Evolutionary conservation across 2,888 invertebrate genomes (phyloP).

Genomic region (Drosophila prostipennis): DNA sequence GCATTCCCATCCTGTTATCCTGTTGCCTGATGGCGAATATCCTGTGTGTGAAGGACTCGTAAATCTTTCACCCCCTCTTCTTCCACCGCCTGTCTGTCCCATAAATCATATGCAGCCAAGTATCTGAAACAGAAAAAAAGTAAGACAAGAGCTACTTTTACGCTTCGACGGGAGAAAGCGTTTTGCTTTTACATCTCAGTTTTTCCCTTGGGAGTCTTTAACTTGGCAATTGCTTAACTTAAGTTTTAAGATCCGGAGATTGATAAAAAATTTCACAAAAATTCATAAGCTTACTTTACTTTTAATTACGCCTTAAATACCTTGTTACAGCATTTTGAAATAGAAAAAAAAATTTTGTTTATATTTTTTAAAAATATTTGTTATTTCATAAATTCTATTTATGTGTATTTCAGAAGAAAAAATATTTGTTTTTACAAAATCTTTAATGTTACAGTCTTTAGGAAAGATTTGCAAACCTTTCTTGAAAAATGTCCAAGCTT

Average conservation of each 20-base stretch:
- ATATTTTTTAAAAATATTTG: too few relatives aligned
- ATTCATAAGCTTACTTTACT: too few relatives aligned
- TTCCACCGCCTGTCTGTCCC: constrained; percentile 54
- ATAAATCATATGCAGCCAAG: constrained; percentile 75
- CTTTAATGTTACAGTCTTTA: too few relatives aligned
- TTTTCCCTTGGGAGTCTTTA: constrained; percentile 11
- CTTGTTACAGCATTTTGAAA: too few relatives aligned
- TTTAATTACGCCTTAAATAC: too few relatives aligned
- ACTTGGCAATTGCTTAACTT: constrained; percentile 13
- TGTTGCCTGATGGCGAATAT: constrained; percentile 32
- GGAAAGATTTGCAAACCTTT: too few relatives aligned
- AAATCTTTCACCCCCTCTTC: constrained; percentile 58
- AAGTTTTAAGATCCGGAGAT: neutral
- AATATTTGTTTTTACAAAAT: too few relatives aligned
- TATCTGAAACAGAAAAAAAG: constrained; percentile 33
- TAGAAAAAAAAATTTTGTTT: too few relatives aligned
- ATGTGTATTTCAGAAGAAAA: too few relatives aligned
- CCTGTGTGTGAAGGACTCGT: constrained; percentile 64
- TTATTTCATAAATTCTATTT: too few relatives aligned
- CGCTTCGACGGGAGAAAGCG: constrained; percentile 48
- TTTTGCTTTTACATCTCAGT: constrained; percentile 10
- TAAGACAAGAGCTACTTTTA: constrained; percentile 48
- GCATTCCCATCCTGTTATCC: constrained; percentile 58
- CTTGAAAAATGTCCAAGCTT: too few relatives aligned
- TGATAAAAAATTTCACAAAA: neutral